Base-by-base conservation (phyloP, 2,888 invertebrate genomes). In the Incurvaria masculella region DNA sequence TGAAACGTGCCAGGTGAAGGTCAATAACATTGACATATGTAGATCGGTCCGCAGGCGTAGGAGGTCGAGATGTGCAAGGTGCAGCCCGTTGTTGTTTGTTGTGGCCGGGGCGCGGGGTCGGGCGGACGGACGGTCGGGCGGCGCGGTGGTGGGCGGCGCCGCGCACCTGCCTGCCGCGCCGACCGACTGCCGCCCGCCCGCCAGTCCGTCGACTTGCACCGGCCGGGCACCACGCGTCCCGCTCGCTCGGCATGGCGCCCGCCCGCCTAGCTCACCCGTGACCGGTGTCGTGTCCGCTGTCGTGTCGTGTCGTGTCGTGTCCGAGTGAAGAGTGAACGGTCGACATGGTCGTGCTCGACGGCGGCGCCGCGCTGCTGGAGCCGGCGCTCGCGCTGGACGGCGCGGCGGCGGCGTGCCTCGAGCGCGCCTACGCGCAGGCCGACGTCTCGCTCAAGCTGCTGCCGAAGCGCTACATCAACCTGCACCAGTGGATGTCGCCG, bases 401-500 rank as follows among this genome's bases (percentile, higher is more conserved):
- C 59, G 81, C 84, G 52, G 75, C 85, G 57, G 83, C 83, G 56
- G 83, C 86, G 56, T 83, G 86, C 58, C 76, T 91, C 67, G 91
- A 91, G 70, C 83, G 87, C 53, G 84, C 87, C 53, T 91, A 90
- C 73, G 87, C 89, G 63, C 90, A 90, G 71, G 85, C 88, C 59
- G 86, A 88, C 61, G 87, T 89, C 63, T 89, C 91, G 60, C 82
- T 92, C 70, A 94, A 94, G 85, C 87, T 93, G 82, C 83, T 93
- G 75, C 91, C 91, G 64, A 93, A 93, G 81, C 83, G 93, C 64
- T 93, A 89, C 75, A 90, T 93, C 70, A 91, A 90, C 80, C 83
- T 93, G 68, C 94, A 94, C 73, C 91, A 91, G 74, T 92, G 91
- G 91, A 81, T 93, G 66, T 89, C 91, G 65, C 93, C 93, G 57